phyloP scores from a whole-genome alignment of 2,888 invertebrate species.

The Drosophila meridionalis region DNA sequence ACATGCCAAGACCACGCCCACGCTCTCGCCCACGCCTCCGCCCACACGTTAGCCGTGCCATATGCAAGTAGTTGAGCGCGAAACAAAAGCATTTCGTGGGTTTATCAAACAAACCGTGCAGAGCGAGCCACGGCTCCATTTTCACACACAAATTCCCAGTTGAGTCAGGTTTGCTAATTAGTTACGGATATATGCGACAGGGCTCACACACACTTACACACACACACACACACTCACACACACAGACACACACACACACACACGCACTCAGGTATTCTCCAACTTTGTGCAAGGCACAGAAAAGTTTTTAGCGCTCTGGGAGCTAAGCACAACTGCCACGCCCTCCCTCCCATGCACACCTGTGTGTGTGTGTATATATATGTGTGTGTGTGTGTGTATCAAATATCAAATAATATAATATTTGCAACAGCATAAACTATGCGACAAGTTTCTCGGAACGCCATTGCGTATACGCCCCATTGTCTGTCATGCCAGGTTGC shows the following conservation, averaged over 20 bases:
- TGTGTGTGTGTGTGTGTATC: conserved; percentile 26
- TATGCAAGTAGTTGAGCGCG: conserved; percentile 37
- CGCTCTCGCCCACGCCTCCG: neutral
- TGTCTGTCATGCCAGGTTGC: conserved; percentile 1
- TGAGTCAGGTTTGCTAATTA: conserved; percentile 78
- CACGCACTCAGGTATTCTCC: conserved; percentile 26
- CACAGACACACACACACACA: neutral
- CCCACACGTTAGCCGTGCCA: neutral
- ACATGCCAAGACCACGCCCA: conserved; percentile 8
- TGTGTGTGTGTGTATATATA: conserved; percentile 10
- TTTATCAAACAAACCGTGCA: conserved; percentile 63
- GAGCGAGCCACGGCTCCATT: conserved; percentile 34
- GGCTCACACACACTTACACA: conserved; percentile 24
- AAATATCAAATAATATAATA: conserved; percentile 70
- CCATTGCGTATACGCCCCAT: conserved; percentile 63
- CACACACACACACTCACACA: conserved; percentile 13
- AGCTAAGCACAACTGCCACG: conserved; percentile 35
- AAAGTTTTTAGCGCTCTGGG: conserved; percentile 63
- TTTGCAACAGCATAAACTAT: conserved; percentile 58
- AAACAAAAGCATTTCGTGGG: conserved; percentile 70
- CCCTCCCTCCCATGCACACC: neutral
- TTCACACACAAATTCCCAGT: conserved; percentile 57
- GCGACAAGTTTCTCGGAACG: conserved; percentile 47
- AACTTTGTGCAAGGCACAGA: conserved; percentile 51
- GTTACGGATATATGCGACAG: conserved; percentile 72